Evolutionary conservation across 2,888 invertebrate genomes (phyloP), one percentile per base, ranked within the genome.

Genomic region (Eupithecia centaureata): DNA sequence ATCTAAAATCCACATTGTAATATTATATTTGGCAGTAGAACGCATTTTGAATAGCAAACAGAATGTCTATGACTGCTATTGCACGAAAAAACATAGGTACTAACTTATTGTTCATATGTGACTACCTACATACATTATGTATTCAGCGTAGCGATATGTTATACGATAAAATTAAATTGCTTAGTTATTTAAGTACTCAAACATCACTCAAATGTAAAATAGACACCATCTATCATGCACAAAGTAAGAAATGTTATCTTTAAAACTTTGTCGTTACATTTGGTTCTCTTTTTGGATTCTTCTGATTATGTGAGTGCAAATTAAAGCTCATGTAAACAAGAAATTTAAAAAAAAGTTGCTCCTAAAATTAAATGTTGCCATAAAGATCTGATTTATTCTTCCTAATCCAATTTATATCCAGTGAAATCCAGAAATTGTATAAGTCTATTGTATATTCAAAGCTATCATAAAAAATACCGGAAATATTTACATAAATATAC

Each of bases 21-120:
- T 90, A 83, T 83, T 90, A 86, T 88, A 90, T 92, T 92, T 92
- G 92, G 92, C 90, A 87, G 82, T 82, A 81, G 84, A 79, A 81
- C 79, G 81, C 79, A 79, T 78, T 74, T 74, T 87, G 92, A 90
- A 92, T 92, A 89, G 89, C 87, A 92, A 92, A 89, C 88, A 89
- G 83, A 83, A 81, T 90, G 91, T 91, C 91, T 83, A 87, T 87
- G 91, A 91, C 91, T 69, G 66, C 62, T 30, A 33, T 2, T 10
- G 10, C 3, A 57, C 57, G n/a, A 33, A 28, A 57, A 22, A 56
- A 32, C 12, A 4, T 32, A 8, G 8, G 10, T 56, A 57, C 1
- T n/a, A n/a, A n/a, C 32, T 54, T 27, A n/a, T 27, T 7, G 15
- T 13, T 25, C 8, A 8, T 15, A 27, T 3, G 8, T 28, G 5